A percentile compares a stretch with the other conserved stretches of the same genome.
phyloP scores from a whole-genome alignment of 2,797 vertebrate genomes.

The Sylvia borin region DNA sequence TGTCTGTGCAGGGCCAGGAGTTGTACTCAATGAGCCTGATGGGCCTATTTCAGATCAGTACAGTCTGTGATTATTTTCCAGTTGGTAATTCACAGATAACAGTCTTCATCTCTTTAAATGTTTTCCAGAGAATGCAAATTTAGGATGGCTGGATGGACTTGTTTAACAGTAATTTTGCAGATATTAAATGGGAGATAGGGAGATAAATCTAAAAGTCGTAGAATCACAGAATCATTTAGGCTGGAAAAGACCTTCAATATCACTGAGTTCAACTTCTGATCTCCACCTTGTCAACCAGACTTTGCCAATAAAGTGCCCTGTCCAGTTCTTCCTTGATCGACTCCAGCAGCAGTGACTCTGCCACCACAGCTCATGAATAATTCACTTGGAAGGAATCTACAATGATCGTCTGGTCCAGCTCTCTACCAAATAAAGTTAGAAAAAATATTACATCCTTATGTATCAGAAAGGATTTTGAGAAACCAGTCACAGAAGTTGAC shows the following conservation, averaged over 20 bases:
- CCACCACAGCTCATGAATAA: rapidly evolving
- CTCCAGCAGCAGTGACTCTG: not conserved
- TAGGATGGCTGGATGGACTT: not conserved
- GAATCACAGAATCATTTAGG: not conserved
- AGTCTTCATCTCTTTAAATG: not conserved
- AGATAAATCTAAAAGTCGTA: not conserved
- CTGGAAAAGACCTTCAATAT: not conserved
- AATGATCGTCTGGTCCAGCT: not conserved
- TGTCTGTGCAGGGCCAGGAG: not conserved
- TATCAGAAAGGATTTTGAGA: not conserved
- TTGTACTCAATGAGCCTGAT: rapidly evolving
- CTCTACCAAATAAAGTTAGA: not conserved
- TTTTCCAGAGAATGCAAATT: not conserved
- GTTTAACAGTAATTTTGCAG: not conserved
- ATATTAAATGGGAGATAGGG: not conserved
- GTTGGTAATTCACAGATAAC: not conserved
- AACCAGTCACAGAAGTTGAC: not conserved
- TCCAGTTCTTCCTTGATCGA: not conserved
- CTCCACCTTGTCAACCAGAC: not conserved
- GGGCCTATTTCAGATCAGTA: not conserved
- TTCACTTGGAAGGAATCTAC: not conserved
- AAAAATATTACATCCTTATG: not conserved
- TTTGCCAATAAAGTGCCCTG: not conserved
- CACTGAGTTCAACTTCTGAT: not conserved
- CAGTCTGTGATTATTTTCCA: not conserved